These are phyloP conservation scores for Ancistrus triradiatus DNA, from an alignment of 2,113 vertebrate species.

Conservation along the genomic window DNA sequence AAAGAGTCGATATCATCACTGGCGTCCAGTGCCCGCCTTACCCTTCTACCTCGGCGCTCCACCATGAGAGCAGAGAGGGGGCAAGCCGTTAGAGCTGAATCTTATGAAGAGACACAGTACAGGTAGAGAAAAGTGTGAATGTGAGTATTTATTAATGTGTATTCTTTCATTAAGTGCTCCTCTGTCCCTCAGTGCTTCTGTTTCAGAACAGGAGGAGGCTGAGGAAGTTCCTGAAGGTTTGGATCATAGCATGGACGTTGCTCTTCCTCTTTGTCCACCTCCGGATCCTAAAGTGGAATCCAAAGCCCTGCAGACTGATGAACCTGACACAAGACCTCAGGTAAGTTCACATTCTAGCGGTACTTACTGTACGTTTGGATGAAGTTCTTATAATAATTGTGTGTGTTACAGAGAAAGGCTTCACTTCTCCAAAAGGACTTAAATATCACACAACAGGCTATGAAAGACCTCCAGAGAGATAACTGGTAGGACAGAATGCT, in stretches of 20 bases:
- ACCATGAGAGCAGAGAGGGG: constrained; percentile 57
- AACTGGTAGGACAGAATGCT: constrained; percentile 61
- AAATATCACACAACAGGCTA: constrained; percentile 40
- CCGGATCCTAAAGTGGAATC: constrained; percentile 28
- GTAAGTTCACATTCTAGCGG: constrained; percentile 34
- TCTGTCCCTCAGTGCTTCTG: constrained; percentile 5
- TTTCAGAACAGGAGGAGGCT: constrained; percentile 11
- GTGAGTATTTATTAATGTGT: not conserved
- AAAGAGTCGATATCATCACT: constrained; percentile 69
- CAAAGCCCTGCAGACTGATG: constrained; percentile 56
- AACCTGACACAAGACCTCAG: constrained; percentile 32
- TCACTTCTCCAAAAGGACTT: constrained; percentile 45
- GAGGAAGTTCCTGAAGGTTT: not conserved
- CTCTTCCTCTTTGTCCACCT: not conserved
- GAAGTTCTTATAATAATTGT: not conserved
- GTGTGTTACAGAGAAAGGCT: constrained; percentile 35
- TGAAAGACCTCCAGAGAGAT: constrained; percentile 65
- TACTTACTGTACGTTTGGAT: not conserved
- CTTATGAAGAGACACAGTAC: constrained; percentile 13
- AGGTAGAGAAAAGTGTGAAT: constrained; percentile 27
- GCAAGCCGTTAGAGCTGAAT: constrained; percentile 35
- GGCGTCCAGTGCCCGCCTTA: constrained; percentile 57
- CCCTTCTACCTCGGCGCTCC: constrained; percentile 53
- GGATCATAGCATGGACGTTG: no score
- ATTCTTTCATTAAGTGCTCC: not conserved